These are phyloP conservation scores for Scaptomyza polygonia DNA, from an alignment of 2,888 invertebrate species.

Conservation along the genomic window DNA sequence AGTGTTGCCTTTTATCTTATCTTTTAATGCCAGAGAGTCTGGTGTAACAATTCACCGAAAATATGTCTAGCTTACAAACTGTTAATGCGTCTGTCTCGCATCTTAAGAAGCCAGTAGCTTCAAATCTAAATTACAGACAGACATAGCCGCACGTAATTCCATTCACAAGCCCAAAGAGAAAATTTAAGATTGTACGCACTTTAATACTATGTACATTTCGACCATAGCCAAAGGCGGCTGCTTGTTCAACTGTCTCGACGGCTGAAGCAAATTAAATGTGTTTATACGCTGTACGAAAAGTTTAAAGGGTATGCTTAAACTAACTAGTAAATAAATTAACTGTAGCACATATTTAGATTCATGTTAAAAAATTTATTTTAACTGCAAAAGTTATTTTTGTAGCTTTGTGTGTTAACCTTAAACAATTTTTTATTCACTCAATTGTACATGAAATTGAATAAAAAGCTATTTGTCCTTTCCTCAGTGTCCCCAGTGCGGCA, in stretches of 20 bases:
- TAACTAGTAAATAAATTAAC: not conserved
- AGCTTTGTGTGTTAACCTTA: not conserved
- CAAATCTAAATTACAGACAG: conserved; percentile 51
- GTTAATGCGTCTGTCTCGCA: conserved; percentile 48
- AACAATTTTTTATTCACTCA: not conserved
- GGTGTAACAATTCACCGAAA: conserved; percentile 11
- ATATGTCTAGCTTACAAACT: conserved; percentile 30
- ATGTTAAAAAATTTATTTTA: not conserved
- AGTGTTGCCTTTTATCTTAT: conserved; percentile 1
- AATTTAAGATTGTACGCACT: conserved; percentile 28
- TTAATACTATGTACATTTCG: conserved; percentile 30
- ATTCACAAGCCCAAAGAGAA: conserved; percentile 27
- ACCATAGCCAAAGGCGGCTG: conserved; percentile 40
- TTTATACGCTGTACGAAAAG: conserved; percentile 4
- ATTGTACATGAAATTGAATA: conserved; percentile 49
- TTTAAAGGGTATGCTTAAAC: conserved; percentile 11
- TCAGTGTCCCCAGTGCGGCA: conserved; percentile 48
- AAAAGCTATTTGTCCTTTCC: conserved; percentile 24
- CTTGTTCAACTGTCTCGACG: conserved; percentile 58
- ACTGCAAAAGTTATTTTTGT: not conserved
- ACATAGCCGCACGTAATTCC: conserved; percentile 39
- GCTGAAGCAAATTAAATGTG: conserved; percentile 43
- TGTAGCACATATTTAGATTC: too few relatives aligned
- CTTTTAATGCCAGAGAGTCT: conserved; percentile 3
- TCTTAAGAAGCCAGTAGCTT: conserved; percentile 71